Conservation (phyloP, 30 jellyfish, hydroid and myxozoan genomes). For the Aurelia coerulea region DNA sequence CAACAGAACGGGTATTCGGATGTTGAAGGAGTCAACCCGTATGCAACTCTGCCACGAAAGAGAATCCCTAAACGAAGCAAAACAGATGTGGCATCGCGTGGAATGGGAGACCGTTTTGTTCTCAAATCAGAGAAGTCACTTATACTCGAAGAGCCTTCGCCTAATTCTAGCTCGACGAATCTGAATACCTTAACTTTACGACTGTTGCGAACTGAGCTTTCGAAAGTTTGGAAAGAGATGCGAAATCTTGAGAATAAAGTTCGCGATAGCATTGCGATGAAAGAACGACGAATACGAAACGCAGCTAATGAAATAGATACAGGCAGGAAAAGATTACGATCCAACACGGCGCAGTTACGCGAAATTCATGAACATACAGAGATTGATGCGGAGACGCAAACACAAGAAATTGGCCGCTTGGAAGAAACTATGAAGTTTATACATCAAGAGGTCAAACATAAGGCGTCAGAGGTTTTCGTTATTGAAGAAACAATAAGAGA, state of each 20-base stretch:
- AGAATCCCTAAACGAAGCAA: conserved; percentile 47
- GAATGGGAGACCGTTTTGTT: conserved; percentile 25
- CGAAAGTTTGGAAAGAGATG: conserved; percentile 71
- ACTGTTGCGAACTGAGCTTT: conserved; percentile 56
- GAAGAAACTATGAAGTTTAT: conserved; percentile 65
- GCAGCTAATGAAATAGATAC: conserved; percentile 72
- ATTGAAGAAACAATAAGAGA: conserved; percentile 67
- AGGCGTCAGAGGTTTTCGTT: conserved; percentile 62
- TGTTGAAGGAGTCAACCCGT: conserved; percentile 53
- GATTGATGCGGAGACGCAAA: conserved; percentile 23
- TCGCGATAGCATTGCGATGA: conserved; percentile 50
- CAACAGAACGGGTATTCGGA: conserved; percentile 30
- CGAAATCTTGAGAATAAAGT: conserved; percentile 54
- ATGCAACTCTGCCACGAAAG: conserved; percentile 76
- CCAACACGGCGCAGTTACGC: conserved; percentile 58
- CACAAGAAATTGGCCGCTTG: conserved; percentile 50
- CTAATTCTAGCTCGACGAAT: conserved; percentile 56
- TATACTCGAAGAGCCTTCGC: conserved; percentile 34
- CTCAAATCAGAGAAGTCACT: conserved; percentile 25
- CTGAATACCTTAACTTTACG: conserved; percentile 57
- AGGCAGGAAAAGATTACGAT: conserved; percentile 42
- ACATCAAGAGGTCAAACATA: conserved; percentile 69
- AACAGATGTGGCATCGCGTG: conserved; percentile 32
- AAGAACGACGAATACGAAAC: conserved; percentile 61
- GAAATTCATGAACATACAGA: conserved; percentile 38